Base-by-base conservation (phyloP, 2,797 vertebrate genomes). In the Mallotus villosus region DNA sequence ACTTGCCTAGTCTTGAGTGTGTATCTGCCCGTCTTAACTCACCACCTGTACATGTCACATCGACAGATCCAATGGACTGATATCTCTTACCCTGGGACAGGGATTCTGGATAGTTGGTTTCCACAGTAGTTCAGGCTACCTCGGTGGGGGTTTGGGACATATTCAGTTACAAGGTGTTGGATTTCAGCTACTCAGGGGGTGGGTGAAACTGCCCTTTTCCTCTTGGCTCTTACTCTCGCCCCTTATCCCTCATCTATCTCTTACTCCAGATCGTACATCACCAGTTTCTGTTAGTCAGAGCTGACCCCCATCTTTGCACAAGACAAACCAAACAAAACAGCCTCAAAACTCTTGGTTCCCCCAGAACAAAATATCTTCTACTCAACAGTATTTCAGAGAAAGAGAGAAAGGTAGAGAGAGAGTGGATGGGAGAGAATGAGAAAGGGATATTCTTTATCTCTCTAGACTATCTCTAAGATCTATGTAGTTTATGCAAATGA, bases 121-220 rank as follows among this genome's bases (percentile, higher is more conserved):
- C 84, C 87, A 86, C 85, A 84, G 83, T 75, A 81, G 86, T 86
- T 85, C 81, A 41, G 84, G 81, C 83, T 80, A 82, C 88, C 88
- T 64, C 24, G 49, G 90, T 41, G 37, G 37, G 37, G 37, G 37
- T 41, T 41, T 41, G 81, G 86, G 82, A 68, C 25, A 60, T 89
- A 84, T 90, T 89, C 78, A 76, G 81, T 93, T 91, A 90, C 91
- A 60, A 41, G 81, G 86, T 90, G 85, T 94, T 89, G 71, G 70
- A 90, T 94, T 93, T 92, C 91, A 91, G 84, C 74, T 73, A 81
- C 87, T 92, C 89, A 92, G 91, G 88, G 78, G 86, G 87, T 55
- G 68, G 72, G 83, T 58, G 77, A 90, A 90, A 91, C 86, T 80
- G 73, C 27, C 68, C 34, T 37, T 76, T 89, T 85, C 91, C 91